Evolutionary conservation across 2,888 invertebrate genomes (phyloP), one percentile per base, ranked within the genome.

Genomic region (Cephus pygmeus): DNA sequence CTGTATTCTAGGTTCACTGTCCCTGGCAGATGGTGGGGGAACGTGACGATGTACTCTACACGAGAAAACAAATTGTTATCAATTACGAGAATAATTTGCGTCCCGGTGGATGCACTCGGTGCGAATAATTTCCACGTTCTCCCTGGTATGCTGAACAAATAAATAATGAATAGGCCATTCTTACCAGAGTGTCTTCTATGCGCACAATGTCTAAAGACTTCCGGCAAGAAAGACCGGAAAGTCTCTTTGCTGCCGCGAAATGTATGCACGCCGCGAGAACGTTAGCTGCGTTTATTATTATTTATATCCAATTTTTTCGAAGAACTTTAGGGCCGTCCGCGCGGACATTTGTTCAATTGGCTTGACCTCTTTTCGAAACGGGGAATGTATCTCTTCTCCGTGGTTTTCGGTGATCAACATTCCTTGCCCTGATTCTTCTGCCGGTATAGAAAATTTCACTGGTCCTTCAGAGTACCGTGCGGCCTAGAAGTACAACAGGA

Each of bases 31-130:
- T 56, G 9, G 56, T 56, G 56, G 56, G 56, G 23, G 56, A 56
- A 56, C 23, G 56, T 56, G 56, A 56, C 56, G 36, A 73, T 69
- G 75, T 33, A 75, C 73, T 74, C 75, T 69, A 74, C 73, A 75
- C 75, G 73, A 74, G 75, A 79, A 78, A 83, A 83, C 82, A 82
- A 85, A 84, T 83, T 83, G 79, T 83, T 83, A 83, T 83, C 80
- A 84, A 84, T 84, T 80, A 81, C 75, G 68, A 69, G 79, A 79
- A 82, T 83, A 82, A 84, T 83, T 71, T 69, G 75, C 68, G 78
- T 31, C 68, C 78, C 56, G 23, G 56, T 56, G 56, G 56, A 56
- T 56, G 56, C 56, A 56, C 56, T 56, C 56, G 56, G 56, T 9
- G 56, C 23, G 56, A 56, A 56, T 56, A 56, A 56, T 56, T 23